These are phyloP conservation scores for Mobula hypostoma DNA, from an alignment of 2,113 vertebrate species.

Conservation along the genomic window DNA sequence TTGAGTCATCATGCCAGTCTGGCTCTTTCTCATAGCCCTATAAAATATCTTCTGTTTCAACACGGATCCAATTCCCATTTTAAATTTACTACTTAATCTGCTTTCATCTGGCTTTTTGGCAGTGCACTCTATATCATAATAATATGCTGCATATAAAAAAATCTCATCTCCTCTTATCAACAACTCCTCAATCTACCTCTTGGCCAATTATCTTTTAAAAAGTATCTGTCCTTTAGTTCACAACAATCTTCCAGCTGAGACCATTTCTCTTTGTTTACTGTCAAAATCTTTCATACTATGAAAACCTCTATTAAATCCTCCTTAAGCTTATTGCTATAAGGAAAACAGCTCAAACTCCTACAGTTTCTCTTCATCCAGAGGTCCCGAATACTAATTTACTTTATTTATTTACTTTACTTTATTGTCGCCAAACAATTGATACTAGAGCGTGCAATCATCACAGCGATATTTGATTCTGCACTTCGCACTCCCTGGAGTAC, in stretches of 20 bases:
- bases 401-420: no score
- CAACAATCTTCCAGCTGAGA: not conserved
- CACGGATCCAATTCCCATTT: no score
- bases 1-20: not conserved
- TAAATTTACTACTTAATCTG: no score
- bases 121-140: not conserved
- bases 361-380: not conserved
- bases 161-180: not conserved
- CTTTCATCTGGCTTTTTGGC: no score
- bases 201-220: not conserved
- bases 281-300: no score
- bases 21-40: not conserved
- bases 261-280: not conserved
- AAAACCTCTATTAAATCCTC: not conserved
- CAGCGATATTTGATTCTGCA: no score
- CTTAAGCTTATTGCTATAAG: not conserved
- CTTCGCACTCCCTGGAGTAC: no score
- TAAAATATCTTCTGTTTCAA: not conserved
- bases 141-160: not conserved
- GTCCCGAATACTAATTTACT: not conserved
- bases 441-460: no score
- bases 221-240: not conserved
- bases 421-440: no score
- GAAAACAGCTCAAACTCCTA: not conserved
- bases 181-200: not conserved